Evolutionary conservation across 2,888 invertebrate species (phyloP), one percentile per base, ranked within the genome.

Genomic region (Bruchidius siliquastri): DNA sequence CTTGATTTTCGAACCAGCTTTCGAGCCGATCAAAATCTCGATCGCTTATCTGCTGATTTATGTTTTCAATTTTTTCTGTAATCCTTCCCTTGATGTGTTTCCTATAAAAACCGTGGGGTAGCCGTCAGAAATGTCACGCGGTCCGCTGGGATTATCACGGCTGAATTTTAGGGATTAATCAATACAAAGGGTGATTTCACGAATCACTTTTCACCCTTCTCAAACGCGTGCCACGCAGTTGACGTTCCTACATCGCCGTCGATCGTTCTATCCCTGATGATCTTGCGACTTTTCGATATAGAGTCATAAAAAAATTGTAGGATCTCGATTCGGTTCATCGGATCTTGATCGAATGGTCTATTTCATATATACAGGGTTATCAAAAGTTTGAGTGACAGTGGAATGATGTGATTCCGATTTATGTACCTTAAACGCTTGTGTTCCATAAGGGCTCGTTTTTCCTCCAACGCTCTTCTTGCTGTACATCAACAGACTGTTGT

Each of bases 101-200:
- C 30, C 70, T 26, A 70, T 70, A 70, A 26, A 30, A 68, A 68
- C 49, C 6, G 49, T 1, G 26, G 22, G 30, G 72, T 75, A 75
- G 75, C 74, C 74, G 77, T 72, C 73, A 71, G 73, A 72, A 75
- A 72, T 74, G 72, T 72, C 74, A 69, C 70, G 72, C 68, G 67
- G 74, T 72, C 77, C 75, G 68, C 22, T 73, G 70, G 75, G 73
- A 75, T 77, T 77, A 77, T 72, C n/a, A 74, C 73, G 72, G 71
- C 72, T 75, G 49, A 73, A 73, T 74, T 75, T 76, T 76, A 76
- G 71, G 71, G 74, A 76, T 75, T 76, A 76, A 77, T 77, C 76
- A 72, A 76, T 77, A 70, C 71, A 73, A 70, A 70, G 26, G 75
- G 73, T 73, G 74, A 74, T 75, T 75, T 73, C 72, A 77, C 76